Evolutionary conservation across 2,888 invertebrate species (phyloP).

Genomic region (Leptopilina myrica): DNA sequence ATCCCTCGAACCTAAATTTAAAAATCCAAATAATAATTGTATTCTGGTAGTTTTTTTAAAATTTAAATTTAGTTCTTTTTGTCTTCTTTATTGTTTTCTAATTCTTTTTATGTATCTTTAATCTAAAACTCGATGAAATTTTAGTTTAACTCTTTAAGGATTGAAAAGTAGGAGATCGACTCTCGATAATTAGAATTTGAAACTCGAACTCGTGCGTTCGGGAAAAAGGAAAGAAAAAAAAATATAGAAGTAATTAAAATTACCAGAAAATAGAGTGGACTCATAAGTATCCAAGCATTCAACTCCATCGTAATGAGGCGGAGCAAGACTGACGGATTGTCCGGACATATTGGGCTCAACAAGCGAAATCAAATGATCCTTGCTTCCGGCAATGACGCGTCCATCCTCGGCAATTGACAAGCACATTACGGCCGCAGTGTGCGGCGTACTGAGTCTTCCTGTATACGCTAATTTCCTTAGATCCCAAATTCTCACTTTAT

Average conservation of each 20-base stretch:
- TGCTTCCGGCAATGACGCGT: constrained; percentile 87
- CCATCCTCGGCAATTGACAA: constrained; percentile 83
- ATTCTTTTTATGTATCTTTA: no score
- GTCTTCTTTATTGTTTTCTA: no score
- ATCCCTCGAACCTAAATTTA: constrained; percentile 83
- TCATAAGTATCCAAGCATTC: constrained; percentile 85
- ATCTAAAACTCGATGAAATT: no score
- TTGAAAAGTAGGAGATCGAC: no score
- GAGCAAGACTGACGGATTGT: constrained; percentile 80
- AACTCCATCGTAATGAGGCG: constrained; percentile 94
- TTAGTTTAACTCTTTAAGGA: no score
- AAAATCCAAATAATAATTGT: not conserved
- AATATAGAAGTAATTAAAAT: not conserved
- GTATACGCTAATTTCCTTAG: constrained; percentile 84
- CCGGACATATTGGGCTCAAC: constrained; percentile 77
- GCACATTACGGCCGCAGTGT: constrained; percentile 92
- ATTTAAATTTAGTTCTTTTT: no score
- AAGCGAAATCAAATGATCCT: constrained; percentile 84
- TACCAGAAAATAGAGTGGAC: constrained; percentile 84
- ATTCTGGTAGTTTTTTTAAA: no score
- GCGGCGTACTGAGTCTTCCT: constrained; percentile 87
- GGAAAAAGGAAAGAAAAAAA: not conserved
- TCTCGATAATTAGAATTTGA: not conserved
- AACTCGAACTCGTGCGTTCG: not conserved
- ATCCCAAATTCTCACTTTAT: constrained; percentile 91